Percentiles rank a stretch among this genome's conserved stretches.
Conservation (phyloP, 2,888 invertebrate genomes). For the Leptinotarsa haldemani region DNA sequence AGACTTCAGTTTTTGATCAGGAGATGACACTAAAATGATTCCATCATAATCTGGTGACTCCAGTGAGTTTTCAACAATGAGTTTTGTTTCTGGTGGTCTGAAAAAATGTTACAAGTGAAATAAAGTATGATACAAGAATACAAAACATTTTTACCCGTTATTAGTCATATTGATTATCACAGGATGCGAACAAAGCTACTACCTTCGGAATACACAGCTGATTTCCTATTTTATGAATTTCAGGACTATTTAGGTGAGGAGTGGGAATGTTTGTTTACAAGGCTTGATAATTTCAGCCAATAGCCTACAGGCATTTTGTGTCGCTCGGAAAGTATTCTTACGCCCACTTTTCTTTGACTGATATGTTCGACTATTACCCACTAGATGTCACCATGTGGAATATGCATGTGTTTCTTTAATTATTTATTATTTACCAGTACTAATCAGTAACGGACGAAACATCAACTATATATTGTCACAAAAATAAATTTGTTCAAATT, state of each 20-base stretch:
- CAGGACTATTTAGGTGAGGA: conserved; percentile 20
- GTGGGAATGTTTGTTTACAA: conserved; percentile 34
- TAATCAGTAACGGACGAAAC: too few relatives aligned
- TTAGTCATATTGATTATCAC: conserved; percentile 32
- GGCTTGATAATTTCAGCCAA: conserved; percentile 19
- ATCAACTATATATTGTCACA: too few relatives aligned
- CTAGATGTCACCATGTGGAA: neutral
- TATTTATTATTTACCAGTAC: too few relatives aligned
- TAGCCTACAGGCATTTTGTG: conserved; percentile 2
- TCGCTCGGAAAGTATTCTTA: neutral
- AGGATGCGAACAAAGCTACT: conserved; percentile 9
- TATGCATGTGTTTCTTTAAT: neutral
- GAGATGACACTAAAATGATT: conserved; percentile 71
- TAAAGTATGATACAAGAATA: neutral
- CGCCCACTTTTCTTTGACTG: neutral
- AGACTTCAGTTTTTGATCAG: conserved; percentile 66
- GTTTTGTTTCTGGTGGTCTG: conserved; percentile 49
- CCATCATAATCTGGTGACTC: conserved; percentile 69
- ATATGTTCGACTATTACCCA: neutral
- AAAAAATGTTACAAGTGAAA: neutral
- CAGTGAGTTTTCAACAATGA: conserved; percentile 45
- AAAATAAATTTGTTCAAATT: too few relatives aligned
- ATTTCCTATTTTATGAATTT: conserved; percentile 39
- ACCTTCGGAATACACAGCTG: conserved; percentile 29
- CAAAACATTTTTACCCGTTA: conserved; percentile 30